Conservation (phyloP, 2,888 invertebrate genomes). For the Drosophila histrio region DNA sequence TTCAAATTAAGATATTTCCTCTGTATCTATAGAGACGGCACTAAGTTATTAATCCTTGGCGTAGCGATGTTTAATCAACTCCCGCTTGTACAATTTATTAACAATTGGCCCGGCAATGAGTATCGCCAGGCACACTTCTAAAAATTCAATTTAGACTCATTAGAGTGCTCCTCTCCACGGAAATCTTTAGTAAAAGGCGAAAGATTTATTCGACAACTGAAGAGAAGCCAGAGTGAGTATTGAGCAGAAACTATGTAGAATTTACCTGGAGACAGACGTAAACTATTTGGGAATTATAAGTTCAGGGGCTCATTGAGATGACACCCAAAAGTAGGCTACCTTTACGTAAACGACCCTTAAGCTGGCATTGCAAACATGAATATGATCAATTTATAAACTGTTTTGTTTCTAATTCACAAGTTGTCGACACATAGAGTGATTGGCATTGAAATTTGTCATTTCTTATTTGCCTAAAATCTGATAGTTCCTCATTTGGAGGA, state of each 20-base stretch:
- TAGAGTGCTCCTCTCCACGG: constrained; percentile 89
- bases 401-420: constrained; percentile 18
- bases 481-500: too few relatives aligned
- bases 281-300: constrained; percentile 11
- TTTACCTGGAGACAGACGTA: background rate
- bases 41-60: too few relatives aligned
- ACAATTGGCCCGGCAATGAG: constrained; percentile 11
- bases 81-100: too few relatives aligned
- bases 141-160: constrained; percentile 85
- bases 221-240: constrained; percentile 86
- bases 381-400: too few relatives aligned
- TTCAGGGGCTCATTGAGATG: background rate
- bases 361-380: background rate
- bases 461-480: too few relatives aligned
- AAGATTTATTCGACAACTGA: constrained; percentile 88
- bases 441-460: too few relatives aligned
- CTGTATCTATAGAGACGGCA: too few relatives aligned
- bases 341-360: background rate
- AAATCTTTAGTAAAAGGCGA: constrained; percentile 92
- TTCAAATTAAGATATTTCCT: too few relatives aligned
- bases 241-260: fast-evolving
- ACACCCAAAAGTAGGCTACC: background rate
- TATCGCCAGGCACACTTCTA: constrained; percentile 4
- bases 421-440: background rate
- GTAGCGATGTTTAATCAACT: too few relatives aligned